Evolutionary conservation across 1,140 invertebrate species (phyloP).

Genomic region (Drosophila varians): DNA sequence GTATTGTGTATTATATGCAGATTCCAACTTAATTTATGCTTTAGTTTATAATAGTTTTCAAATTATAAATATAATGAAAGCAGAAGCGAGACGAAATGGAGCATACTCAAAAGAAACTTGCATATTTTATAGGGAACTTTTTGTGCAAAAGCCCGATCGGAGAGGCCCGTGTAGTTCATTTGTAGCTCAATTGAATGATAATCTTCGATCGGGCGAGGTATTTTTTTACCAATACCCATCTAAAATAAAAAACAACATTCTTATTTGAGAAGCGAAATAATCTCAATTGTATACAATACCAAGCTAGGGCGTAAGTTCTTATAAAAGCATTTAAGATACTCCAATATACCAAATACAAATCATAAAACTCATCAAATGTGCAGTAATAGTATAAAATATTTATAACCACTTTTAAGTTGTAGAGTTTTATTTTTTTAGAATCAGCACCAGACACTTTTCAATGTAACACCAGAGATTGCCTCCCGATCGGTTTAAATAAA

Average conservation of each 20-base stretch:
- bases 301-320: conserved; percentile 21
- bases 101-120: conserved; percentile 59
- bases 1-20: conserved; percentile 58
- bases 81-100: conserved; percentile 9
- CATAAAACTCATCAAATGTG: conserved; percentile 25
- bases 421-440: conserved; percentile 18
- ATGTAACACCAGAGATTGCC: conserved; percentile 37
- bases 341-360: conserved; percentile 57
- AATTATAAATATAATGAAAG: conserved; percentile 43
- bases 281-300: conserved; percentile 36
- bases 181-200: conserved; percentile 23
- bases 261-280: conserved; percentile 12
- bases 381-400: conserved; percentile 56
- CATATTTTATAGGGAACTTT: conserved; percentile 61
- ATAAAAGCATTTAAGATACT: conserved; percentile 53
- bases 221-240: conserved; percentile 31
- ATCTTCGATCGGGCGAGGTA: conserved; percentile 34
- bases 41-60: conserved; percentile 55
- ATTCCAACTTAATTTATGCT: conserved; percentile 56
- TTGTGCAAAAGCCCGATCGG: conserved; percentile 22
- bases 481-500: conserved; percentile 45
- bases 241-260: conserved; percentile 18
- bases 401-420: conserved; percentile 43
- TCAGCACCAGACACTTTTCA: conserved; percentile 19
- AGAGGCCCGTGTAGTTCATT: conserved; percentile 45